phyloP scores from a whole-genome alignment of 2,113 vertebrate species.

The Pitta sordida region DNA sequence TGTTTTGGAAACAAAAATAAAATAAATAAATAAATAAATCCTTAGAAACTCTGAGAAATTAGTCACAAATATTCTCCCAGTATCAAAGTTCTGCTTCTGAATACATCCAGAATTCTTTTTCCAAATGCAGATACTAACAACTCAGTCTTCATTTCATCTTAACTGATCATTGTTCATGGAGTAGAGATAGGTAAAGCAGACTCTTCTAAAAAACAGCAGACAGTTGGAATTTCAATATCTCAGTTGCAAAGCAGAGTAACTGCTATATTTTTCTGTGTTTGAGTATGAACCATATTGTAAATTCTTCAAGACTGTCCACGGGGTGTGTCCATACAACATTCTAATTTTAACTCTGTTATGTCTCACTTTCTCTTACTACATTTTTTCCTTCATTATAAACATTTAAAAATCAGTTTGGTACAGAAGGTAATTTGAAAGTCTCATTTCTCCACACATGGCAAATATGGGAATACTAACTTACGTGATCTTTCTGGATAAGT shows the following conservation, averaged over 20 bases:
- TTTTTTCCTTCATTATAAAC: background rate
- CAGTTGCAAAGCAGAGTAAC: background rate
- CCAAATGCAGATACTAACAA: background rate
- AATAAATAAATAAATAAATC: background rate
- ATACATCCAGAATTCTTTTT: background rate
- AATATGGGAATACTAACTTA: background rate
- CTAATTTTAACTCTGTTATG: background rate
- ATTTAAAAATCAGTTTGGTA: background rate
- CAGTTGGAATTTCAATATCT: background rate
- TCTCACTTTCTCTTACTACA: background rate
- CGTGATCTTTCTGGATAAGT: background rate
- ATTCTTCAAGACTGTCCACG: background rate
- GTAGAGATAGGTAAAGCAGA: background rate
- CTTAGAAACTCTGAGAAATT: background rate
- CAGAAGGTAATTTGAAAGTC: background rate
- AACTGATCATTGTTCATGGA: background rate
- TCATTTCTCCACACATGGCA: background rate
- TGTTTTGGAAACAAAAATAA: background rate
- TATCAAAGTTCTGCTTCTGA: background rate
- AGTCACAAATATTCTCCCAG: background rate
- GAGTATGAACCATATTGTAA: background rate
- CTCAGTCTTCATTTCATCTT: background rate
- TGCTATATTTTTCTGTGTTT: background rate
- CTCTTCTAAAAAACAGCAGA: background rate
- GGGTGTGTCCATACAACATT: fast-evolving